Conservation (phyloP, 2,113 vertebrate genomes). For the Smithornis capensis region DNA sequence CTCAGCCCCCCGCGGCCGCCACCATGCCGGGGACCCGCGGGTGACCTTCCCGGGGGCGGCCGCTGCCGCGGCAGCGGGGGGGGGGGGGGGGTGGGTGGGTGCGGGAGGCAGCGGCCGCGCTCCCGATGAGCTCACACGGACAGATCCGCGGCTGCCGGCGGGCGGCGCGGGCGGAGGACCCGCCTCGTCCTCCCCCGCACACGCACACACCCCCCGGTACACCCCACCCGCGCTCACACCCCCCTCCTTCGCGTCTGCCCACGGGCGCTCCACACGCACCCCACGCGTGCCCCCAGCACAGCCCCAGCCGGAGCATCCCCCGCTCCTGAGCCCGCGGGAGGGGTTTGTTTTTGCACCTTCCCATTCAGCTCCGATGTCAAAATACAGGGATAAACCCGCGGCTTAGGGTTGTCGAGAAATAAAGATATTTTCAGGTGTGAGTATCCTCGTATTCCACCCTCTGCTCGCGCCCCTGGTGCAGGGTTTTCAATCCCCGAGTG, state of each 20-base stretch:
- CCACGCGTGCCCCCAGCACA: not conserved
- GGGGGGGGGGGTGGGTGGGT: not conserved
- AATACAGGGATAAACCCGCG: rapidly evolving
- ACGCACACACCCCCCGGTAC: not conserved
- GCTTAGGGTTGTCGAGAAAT: rapidly evolving
- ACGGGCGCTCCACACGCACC: not conserved
- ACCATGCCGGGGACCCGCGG: not conserved
- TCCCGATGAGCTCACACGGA: conserved; percentile 69
- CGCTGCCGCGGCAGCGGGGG: not conserved
- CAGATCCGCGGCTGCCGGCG: conserved; percentile 48
- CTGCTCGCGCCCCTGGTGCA: rapidly evolving
- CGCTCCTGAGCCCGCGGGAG: not conserved
- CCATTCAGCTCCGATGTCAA: not conserved
- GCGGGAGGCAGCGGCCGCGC: not conserved
- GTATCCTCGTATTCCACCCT: not conserved
- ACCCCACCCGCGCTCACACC: not conserved
- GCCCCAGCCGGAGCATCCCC: not conserved
- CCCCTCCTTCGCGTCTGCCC: not conserved
- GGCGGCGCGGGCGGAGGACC: not conserved
- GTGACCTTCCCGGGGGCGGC: not conserved
- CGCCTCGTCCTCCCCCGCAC: not conserved
- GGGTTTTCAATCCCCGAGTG: not conserved
- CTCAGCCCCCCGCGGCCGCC: not conserved
- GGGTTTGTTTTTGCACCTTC: not conserved
- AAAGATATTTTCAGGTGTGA: rapidly evolving